These are phyloP conservation scores for Pagrus major DNA, from an alignment of 2,113 vertebrate genomes.

Conservation along the genomic window DNA sequence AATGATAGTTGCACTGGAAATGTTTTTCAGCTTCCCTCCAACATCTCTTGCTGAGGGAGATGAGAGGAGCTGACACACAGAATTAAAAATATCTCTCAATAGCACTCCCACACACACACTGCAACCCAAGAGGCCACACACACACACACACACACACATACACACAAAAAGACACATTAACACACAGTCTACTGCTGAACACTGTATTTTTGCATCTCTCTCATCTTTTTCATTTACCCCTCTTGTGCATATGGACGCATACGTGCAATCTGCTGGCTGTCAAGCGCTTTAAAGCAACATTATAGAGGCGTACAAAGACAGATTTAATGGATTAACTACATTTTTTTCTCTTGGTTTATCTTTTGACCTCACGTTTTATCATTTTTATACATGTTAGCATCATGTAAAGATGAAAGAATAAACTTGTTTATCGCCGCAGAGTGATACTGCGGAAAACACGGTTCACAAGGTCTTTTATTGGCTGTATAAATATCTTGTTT, in stretches of 20 bases:
- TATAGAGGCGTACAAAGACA: conserved; percentile 3
- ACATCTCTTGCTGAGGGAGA: conserved; percentile 75
- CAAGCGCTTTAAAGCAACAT: conserved; percentile 37
- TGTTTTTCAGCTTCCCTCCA: conserved; percentile 72
- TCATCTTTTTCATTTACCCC: conserved; percentile 60
- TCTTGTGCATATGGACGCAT: conserved; percentile 50
- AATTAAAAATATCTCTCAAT: conserved; percentile 84
- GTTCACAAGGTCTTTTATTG: conserved; percentile 34
- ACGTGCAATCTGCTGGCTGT: conserved; percentile 32
- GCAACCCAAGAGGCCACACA: conserved; percentile 60
- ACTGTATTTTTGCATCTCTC: conserved; percentile 51
- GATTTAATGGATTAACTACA: conserved; percentile 12
- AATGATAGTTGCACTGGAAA: conserved; percentile 67
- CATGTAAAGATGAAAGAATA: conserved; percentile 6
- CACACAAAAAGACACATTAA: conserved; percentile 34
- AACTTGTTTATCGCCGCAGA: conserved; percentile 3
- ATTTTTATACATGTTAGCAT: conserved; percentile 2
- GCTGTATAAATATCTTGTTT: conserved; percentile 40
- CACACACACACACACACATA: conserved; percentile 50
- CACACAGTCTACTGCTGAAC: conserved; percentile 48
- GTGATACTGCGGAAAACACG: conserved; percentile 20
- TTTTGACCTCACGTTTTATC: conserved; percentile 10
- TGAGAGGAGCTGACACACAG: conserved; percentile 79
- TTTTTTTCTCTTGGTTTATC: neutral
- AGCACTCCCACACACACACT: conserved; percentile 75